Base-by-base conservation (phyloP, 2,113 vertebrate genomes). In the Aphyosemion australe region DNA sequence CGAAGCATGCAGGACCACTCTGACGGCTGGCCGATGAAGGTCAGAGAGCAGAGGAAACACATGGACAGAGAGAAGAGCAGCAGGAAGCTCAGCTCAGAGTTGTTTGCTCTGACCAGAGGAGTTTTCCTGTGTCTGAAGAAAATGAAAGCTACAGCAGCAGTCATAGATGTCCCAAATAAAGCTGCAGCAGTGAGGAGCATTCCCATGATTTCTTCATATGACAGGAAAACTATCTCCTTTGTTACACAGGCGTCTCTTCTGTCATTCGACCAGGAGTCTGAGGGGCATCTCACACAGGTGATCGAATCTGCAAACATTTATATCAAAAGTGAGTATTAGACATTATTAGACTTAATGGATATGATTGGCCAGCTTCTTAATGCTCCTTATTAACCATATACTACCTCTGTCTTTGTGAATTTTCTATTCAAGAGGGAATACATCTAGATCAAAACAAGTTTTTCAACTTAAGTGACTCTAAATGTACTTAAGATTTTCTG, bases 21-120 rank as follows among this genome's bases (percentile, higher is more conserved):
- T 50, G 82, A 86, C 20, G 88, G 86, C 9, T 20, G 61, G 4
- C 85, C 88, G 5, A 90, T 89, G 78, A 91, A 91, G 26, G 84
- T 89, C 60, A 91, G 61, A 65, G 88, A 89, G 41, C 88, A 90
- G 59, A 91, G 80, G 69, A 92, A 90, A 71, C 89, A 90, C 64
- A 92, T 45, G 20, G 63, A 78, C 56, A 92, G 55, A 12, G 88
- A 89, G 65, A 91, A 81, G 34, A 91, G 86, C 16, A 91, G 73
- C 47, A 91, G 73, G 74, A 91, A 91, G 72, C 89, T 88, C 51
- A 89, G 49, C 66, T 90, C 85, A 48, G 87, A 87, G 82, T 90
- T 86, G 58, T 87, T 87, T 39, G 85, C 85, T 34, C 65, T 84
- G 19, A 90, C 84, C 8, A 90, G 84, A 4, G 90, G 88, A 19